Base-by-base conservation (phyloP, 2,888 invertebrate species). In the Zele albiditarsus region DNA sequence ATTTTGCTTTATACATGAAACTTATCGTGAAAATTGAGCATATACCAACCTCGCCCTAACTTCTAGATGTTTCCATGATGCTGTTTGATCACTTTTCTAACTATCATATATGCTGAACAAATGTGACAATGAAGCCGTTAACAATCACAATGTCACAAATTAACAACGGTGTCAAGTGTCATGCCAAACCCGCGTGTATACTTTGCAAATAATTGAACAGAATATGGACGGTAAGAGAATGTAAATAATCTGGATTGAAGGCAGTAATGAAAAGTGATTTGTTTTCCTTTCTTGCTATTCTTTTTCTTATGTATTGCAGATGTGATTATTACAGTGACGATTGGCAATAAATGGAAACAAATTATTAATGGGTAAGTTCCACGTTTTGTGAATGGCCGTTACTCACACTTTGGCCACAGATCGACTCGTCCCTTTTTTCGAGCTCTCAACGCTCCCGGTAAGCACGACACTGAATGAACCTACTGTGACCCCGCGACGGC, bases 401-500 rank as follows among this genome's bases (percentile, higher is more conserved):
- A 49, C 25, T 28, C 14, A 33, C 70, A 60, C 60, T 20, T 46
- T 71, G 42, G 6, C 20, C 16, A 49, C 65, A 33, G 63, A 65
- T 65, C 53, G 63, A 63, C 63, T 46, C 28, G 60, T 60, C 60
- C 60, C 28, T 60, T 60, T 53, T 53, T 53, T 10, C 28, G 16
- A 25, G 14, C 27, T 71, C 46, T 71, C 49, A 33, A 49, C 31
- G 74, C 78, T 78, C 75, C 78, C 80, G 79, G 79, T 76, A 73
- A 82, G 75, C 79, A 79, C 81, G 79, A 81, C 81, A 83, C 84
- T 85, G 84, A 86, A 87, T 87, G 87, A 87, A 87, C 86, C 82
- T 83, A 77, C 81, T 83, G 79, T 83, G 82, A 81, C 84, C 81
- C 80, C 82, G 80, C 78, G 65, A 78, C 76, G 76, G 78, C 77